These are phyloP conservation scores for Lysandra coridon DNA, from an alignment of 2,888 invertebrate species.

Conservation along the genomic window DNA sequence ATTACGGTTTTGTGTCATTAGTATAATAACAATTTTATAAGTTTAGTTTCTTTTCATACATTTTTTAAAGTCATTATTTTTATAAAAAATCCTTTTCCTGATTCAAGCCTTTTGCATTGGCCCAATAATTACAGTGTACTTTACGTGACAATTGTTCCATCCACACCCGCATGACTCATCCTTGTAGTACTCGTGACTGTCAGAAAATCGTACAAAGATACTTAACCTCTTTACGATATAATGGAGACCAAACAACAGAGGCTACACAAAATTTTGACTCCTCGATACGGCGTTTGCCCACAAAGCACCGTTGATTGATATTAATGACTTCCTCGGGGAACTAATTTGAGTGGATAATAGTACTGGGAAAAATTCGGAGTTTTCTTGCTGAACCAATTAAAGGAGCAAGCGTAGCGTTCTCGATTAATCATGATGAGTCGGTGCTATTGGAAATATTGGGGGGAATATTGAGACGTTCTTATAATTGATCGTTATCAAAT, in stretches of 20 bases:
- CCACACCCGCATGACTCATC: background rate
- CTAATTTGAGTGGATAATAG: constrained; percentile 78
- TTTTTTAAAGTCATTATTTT: too few relatives aligned
- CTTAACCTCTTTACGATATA: constrained; percentile 6
- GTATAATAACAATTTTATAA: background rate
- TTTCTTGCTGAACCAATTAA: constrained; percentile 40
- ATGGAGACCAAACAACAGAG: constrained; percentile 8
- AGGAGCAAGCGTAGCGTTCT: constrained; percentile 38
- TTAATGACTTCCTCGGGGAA: constrained; percentile 71
- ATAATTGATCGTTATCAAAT: constrained; percentile 40
- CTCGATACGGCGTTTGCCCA: constrained; percentile 43
- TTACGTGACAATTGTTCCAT: background rate
- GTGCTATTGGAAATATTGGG: constrained; percentile 40
- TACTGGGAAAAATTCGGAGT: constrained; percentile 64
- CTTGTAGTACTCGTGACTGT: background rate
- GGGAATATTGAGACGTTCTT: constrained; percentile 41
- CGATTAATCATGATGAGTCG: constrained; percentile 43
- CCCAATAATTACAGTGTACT: background rate
- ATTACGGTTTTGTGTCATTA: background rate
- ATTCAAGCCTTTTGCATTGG: too few relatives aligned
- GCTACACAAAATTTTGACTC: constrained; percentile 29
- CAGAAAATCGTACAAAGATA: background rate
- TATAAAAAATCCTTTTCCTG: too few relatives aligned
- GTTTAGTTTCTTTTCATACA: too few relatives aligned
- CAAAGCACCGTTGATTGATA: constrained; percentile 65